Evolutionary conservation across 2,888 invertebrate genomes (phyloP), one percentile per base, ranked within the genome.

Genomic region (Thysanoteuthis rhombus): DNA sequence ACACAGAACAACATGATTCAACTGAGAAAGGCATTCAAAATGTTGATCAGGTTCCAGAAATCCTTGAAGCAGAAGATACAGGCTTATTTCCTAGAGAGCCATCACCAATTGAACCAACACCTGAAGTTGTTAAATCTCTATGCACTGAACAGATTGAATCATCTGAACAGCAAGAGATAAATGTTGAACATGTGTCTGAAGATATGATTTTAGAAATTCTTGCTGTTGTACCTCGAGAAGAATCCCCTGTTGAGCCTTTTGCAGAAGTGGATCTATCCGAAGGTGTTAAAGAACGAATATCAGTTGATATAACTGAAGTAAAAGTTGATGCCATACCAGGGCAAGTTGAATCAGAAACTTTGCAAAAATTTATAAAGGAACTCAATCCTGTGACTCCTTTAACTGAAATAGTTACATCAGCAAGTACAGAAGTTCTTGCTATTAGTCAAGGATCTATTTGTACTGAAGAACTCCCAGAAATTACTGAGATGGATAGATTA

Each of bases 1-100:
- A 45, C 45, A 45, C 36, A 32, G 92, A 92, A 12, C 92, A 42
- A 42, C 92, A 92, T 40, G 40, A 19, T n/a, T 19, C 32, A 45
- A 92, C 92, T n/a, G 92, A 92, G 36, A 92, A 92, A 42, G n/a
- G 45, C 45, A 25, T 92, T 92, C 92, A 92, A 92, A 92, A 92
- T 42, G 92, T 92, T 42, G 92, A 40, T 45, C 42, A 45, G 16
- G 32, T 92, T n/a, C 92, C 92, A n/a, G 92, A 92, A 92, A 45
- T 45, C 28, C 40, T 92, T n/a, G n/a, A 40, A 92, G 92, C 10
- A 40, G 92, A 92, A 92, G 45, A 42, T 32, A 45, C 45, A 32
- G 42, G 39, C 2, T n/a, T 92, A 12, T 92, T 92, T 45, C 92
- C 92, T 8, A 38, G 42, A 36, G 92, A 92, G 45, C 28, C 42